phyloP scores from a whole-genome alignment of 1,140 invertebrate genomes.

The Magallana angulata region DNA sequence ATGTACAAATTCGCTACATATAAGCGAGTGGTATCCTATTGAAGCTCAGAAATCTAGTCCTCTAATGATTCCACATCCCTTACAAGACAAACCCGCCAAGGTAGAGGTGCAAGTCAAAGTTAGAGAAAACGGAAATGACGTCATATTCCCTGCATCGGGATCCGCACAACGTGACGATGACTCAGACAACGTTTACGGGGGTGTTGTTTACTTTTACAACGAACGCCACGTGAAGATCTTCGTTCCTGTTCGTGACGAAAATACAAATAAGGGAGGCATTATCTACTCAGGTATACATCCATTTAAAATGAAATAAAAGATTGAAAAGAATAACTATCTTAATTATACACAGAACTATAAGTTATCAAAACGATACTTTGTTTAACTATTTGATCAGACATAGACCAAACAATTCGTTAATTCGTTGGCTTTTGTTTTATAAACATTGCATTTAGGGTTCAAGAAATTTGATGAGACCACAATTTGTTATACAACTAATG shows the following conservation, averaged over 20 bases:
- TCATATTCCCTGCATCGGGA: constrained; percentile 42
- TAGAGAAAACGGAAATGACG: constrained; percentile 34
- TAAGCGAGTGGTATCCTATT: background rate
- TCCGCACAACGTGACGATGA: constrained; percentile 48
- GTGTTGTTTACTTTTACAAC: constrained; percentile 47
- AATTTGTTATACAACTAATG: too few relatives aligned
- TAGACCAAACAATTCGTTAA: too few relatives aligned
- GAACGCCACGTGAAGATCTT: constrained; percentile 1
- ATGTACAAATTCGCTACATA: background rate
- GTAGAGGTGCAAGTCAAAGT: constrained; percentile 49
- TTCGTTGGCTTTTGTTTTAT: too few relatives aligned
- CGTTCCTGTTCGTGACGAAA: background rate
- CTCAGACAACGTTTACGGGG: constrained; percentile 27
- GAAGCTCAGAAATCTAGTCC: background rate
- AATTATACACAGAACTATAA: too few relatives aligned
- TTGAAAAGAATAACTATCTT: too few relatives aligned
- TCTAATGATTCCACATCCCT: background rate
- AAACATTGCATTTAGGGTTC: too few relatives aligned
- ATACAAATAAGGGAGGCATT: background rate
- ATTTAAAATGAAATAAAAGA: too few relatives aligned
- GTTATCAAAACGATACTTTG: too few relatives aligned
- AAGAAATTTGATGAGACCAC: too few relatives aligned
- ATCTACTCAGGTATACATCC: constrained; percentile 2
- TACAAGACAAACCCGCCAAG: background rate
- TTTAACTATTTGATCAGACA: too few relatives aligned